These are phyloP conservation scores for Phodopus roborovskii DNA, from an alignment of 2,113 vertebrate species.

Conservation along the genomic window DNA sequence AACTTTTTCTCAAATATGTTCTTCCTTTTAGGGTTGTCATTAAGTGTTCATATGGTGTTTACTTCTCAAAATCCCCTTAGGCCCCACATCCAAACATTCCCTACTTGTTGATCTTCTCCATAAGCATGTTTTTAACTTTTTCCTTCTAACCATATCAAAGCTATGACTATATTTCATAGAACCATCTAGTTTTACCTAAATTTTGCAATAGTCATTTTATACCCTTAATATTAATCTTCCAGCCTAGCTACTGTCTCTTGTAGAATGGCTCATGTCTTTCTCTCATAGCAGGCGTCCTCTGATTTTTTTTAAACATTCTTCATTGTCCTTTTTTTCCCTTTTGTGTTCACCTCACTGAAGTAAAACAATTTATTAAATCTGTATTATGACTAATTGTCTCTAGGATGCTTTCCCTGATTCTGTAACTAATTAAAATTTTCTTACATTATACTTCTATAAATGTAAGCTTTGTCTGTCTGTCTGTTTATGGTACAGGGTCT, in stretches of 20 bases:
- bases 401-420: not conserved
- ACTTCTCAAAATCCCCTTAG: not conserved
- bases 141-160: not conserved
- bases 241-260: not conserved
- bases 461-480: not conserved
- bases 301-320: not conserved
- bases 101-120: not conserved
- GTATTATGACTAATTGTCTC: not conserved
- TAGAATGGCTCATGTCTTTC: not conserved
- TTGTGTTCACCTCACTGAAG: not conserved
- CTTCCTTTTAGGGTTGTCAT: not conserved
- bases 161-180: not conserved
- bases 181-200: not conserved
- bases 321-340: not conserved
- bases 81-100: not conserved
- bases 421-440: not conserved
- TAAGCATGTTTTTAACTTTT: conserved; percentile 1
- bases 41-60: not conserved
- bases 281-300: not conserved
- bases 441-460: not conserved
- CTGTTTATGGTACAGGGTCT: not conserved
- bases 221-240: conserved; percentile 21
- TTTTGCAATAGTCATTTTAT: not conserved
- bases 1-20: not conserved
- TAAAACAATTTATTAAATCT: not conserved